Evolutionary conservation across 2,888 invertebrate genomes (phyloP), one percentile per base, ranked within the genome.

Genomic region (Drosophila kambysellisi): DNA sequence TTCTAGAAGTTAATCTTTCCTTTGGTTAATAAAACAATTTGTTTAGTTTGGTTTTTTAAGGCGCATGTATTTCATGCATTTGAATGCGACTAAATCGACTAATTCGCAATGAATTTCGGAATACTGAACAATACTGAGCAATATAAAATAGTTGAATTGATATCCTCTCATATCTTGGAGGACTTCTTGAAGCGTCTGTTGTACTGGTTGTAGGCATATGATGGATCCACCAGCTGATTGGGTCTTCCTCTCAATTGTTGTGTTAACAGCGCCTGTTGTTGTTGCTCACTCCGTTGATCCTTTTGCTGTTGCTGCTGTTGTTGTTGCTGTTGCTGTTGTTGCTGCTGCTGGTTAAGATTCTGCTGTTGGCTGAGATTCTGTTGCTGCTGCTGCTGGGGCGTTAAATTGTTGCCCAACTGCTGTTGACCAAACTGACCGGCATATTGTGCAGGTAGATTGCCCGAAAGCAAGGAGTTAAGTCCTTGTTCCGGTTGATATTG

Each of bases 151-250:
- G 8, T 41, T 57, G 41, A 39, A 32, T n/a, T 9, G 2, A 5
- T 12, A 4, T 30, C 25, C 25, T 25, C 12, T 78, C 52, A 81
- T 32, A 73, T 70, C 52, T 86, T 80, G 39, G 92, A 79, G 20
- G 88, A 85, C 78, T 92, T 93, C 77, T 93, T 93, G 60, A 87
- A 93, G 39, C 93, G 92, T 3, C 93, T 90, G 66, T 92, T 91
- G 62, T 92, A 93, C 65, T 93, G 93, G 72, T 91, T 92, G 54
- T 92, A 93, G 17, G 88, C 92, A 74, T 84, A 93, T 5, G 92
- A 93, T 6, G 92, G 91, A 78, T 89, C 92, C 2, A 92, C 89
- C 59, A 93, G 74, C 64, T 93, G 93, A 68, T 91, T 93, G 12
- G 93, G 89, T 20, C 93, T 90, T 43, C 92, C 91, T 50, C 92